Percentiles rank a stretch among this genome's conserved stretches.
These are phyloP conservation scores for Mylabris phalerata DNA, from an alignment of 1,140 invertebrate species.

Conservation along the genomic window DNA sequence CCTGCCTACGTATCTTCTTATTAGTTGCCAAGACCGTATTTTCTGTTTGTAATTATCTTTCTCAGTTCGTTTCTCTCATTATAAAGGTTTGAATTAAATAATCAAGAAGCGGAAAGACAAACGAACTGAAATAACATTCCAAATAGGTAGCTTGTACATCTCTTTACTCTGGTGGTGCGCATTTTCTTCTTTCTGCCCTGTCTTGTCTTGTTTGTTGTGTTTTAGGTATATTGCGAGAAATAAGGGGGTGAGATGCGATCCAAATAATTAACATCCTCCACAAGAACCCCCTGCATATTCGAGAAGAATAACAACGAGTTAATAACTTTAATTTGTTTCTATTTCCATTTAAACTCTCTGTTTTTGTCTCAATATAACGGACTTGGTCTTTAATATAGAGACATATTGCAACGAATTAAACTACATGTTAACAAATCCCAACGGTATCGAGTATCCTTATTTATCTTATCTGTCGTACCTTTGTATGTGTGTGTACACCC, in stretches of 20 bases:
- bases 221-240: too few relatives aligned
- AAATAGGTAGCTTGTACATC: conserved; percentile 27
- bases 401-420: conserved; percentile 7
- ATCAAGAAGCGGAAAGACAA: conserved; percentile 37
- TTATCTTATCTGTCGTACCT: too few relatives aligned
- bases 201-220: too few relatives aligned
- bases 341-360: too few relatives aligned
- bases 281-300: background rate
- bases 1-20: background rate
- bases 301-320: too few relatives aligned
- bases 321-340: too few relatives aligned
- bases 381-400: background rate
- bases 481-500: too few relatives aligned
- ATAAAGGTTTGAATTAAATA: conserved; percentile 37
- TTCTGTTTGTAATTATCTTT: conserved; percentile 38
- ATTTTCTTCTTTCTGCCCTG: too few relatives aligned
- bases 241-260: conserved; percentile 2
- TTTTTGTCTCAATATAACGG: too few relatives aligned
- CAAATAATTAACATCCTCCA: conserved; percentile 23
- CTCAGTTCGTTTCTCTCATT: conserved; percentile 39
- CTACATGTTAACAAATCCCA: background rate
- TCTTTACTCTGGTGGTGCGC: background rate
- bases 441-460: too few relatives aligned
- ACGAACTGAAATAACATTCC: conserved; percentile 37
- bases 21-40: conserved; percentile 29